Conservation (phyloP, 2,888 invertebrate genomes). For the Arrhopalites spinosus region DNA sequence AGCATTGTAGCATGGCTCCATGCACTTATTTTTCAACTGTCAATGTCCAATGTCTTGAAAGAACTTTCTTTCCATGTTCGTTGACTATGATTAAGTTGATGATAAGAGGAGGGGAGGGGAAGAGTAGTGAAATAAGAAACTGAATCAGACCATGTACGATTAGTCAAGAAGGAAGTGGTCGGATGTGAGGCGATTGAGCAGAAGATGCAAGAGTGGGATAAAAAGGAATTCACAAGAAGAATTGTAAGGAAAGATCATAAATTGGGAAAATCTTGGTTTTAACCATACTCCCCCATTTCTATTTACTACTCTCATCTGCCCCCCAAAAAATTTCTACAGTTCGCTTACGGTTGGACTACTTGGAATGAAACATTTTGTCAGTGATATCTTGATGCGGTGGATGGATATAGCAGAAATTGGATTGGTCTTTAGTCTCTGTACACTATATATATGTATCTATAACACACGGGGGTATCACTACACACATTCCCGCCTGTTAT, state of each 20-base stretch:
- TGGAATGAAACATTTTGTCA: background rate
- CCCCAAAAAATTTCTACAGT: background rate
- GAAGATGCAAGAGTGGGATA: background rate
- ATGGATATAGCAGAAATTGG: slow-evolving; percentile 1
- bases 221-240: background rate
- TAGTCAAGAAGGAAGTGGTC: background rate
- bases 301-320: background rate
- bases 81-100: background rate
- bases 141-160: background rate
- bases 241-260: background rate
- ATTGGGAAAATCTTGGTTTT: no score
- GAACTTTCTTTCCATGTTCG: background rate
- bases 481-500: background rate
- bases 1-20: no score
- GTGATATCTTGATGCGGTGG: background rate
- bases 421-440: slow-evolving; percentile 10
- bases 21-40: no score
- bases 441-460: no score
- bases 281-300: no score
- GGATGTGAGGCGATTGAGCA: background rate
- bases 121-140: background rate
- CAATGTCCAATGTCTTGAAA: background rate
- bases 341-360: background rate
- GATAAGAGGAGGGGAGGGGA: background rate
- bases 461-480: no score